phyloP scores from a whole-genome alignment of 2,113 vertebrate genomes.

The Helogale parvula region DNA sequence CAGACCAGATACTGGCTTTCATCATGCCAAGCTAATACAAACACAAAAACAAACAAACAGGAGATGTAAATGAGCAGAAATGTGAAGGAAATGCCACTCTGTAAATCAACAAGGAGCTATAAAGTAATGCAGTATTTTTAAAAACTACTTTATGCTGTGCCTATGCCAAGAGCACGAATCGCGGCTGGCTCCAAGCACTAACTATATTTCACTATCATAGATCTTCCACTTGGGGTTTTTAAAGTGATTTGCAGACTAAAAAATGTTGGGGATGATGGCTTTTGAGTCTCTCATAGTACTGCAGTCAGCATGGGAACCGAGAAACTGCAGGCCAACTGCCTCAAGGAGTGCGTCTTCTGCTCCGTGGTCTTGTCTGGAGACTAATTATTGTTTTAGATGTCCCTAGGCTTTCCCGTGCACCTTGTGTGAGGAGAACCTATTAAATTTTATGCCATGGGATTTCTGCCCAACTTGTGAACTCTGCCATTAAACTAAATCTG shows the following conservation, averaged over 20 bases:
- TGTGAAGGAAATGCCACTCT: background rate
- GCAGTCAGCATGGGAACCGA: background rate
- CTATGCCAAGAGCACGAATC: background rate
- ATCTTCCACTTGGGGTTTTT: slow-evolving; percentile 9
- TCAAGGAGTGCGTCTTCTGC: background rate
- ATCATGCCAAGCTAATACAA: background rate
- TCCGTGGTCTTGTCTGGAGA: background rate
- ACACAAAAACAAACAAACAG: background rate
- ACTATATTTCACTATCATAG: slow-evolving; percentile 40
- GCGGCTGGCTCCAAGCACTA: background rate
- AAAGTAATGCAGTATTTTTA: background rate
- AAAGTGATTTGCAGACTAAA: slow-evolving; percentile 52
- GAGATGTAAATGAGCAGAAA: slow-evolving; percentile 27
- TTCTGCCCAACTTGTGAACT: background rate
- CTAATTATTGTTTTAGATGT: background rate
- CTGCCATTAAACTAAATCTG: slow-evolving; percentile 13
- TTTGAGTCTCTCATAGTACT: background rate
- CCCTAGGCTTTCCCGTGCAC: background rate
- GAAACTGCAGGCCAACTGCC: background rate
- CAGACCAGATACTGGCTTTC: background rate
- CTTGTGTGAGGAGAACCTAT: background rate
- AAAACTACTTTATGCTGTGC: background rate
- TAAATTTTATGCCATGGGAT: slow-evolving; percentile 31
- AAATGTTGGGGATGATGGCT: background rate
- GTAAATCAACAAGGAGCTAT: slow-evolving; percentile 13